phyloP scores from a whole-genome alignment of 2,888 invertebrate genomes.

The Ryuthela nishihirai region DNA sequence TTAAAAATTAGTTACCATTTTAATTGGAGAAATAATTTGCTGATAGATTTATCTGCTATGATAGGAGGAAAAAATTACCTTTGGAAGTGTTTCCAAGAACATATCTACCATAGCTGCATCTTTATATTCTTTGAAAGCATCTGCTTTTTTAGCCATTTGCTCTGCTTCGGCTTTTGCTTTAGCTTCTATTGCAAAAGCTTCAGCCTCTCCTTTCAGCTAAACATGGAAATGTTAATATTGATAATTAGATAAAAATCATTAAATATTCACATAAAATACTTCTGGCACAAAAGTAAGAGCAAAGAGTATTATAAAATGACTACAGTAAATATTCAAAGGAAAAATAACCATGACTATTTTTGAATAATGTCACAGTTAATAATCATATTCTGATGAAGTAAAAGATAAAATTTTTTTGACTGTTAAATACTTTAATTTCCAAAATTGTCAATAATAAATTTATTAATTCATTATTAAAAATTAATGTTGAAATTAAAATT shows the following conservation, averaged over 20 bases:
- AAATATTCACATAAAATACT: too few relatives aligned
- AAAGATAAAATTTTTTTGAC: neutral
- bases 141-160: constrained; percentile 95
- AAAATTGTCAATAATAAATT: too few relatives aligned
- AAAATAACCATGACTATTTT: neutral
- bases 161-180: constrained; percentile 95
- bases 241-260: too few relatives aligned
- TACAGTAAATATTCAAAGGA: neutral
- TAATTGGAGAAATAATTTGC: too few relatives aligned
- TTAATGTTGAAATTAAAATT: too few relatives aligned
- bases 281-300: too few relatives aligned
- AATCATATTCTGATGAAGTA: neutral
- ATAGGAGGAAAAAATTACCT: constrained; percentile 63
- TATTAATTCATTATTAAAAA: too few relatives aligned
- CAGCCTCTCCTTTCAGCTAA: constrained; percentile 65
- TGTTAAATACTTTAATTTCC: too few relatives aligned
- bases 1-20: too few relatives aligned
- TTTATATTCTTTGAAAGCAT: constrained; percentile 94
- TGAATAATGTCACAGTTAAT: neutral
- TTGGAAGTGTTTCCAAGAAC: constrained; percentile 90
- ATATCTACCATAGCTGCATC: constrained; percentile 95
- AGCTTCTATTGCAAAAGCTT: constrained; percentile 86
- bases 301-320: neutral
- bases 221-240: constrained; percentile 1
- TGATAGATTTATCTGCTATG: too few relatives aligned